Conservation (phyloP, 2,888 invertebrate species). For the Hyppa rectilinea region DNA sequence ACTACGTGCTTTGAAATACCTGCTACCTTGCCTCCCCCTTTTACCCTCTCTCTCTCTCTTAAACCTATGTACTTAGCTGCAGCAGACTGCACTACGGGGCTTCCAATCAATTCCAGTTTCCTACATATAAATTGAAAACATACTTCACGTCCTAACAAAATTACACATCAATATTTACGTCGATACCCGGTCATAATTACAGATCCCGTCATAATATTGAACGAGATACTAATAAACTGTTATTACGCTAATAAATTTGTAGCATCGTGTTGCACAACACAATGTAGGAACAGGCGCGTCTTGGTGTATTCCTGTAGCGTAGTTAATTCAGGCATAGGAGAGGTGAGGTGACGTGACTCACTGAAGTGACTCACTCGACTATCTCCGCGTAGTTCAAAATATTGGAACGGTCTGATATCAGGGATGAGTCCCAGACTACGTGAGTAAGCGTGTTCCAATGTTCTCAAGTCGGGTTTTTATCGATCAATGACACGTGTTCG, state of each 20-base stretch:
- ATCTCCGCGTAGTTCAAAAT: conserved; percentile 70
- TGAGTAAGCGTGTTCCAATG: conserved; percentile 68
- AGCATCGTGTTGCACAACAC: conserved; percentile 43
- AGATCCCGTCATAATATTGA: conserved; percentile 31
- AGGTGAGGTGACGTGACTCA: conserved; percentile 73
- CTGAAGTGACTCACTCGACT: conserved; percentile 65
- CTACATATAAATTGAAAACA: conserved; percentile 10
- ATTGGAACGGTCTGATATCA: conserved; percentile 71
- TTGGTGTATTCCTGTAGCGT: conserved; percentile 59
- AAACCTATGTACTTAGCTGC: neutral
- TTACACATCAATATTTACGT: conserved; percentile 1
- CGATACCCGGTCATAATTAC: conserved; percentile 21
- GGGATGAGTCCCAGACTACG: conserved; percentile 71
- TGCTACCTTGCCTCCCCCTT: no score
- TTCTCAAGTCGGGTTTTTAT: conserved; percentile 48
- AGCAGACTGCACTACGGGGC: neutral
- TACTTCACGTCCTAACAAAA: neutral
- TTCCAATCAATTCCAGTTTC: neutral
- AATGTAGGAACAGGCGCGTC: conserved; percentile 51
- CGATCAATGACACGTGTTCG: conserved; percentile 41
- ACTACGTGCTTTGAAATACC: conserved; percentile 45
- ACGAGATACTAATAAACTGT: conserved; percentile 40
- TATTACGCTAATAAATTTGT: conserved; percentile 49
- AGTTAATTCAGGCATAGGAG: conserved; percentile 75
- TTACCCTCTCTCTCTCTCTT: no score